A percentile compares a stretch with the other conserved stretches of the same genome.
phyloP scores from a whole-genome alignment of 2,888 invertebrate genomes.

The Limnephilus auricula region DNA sequence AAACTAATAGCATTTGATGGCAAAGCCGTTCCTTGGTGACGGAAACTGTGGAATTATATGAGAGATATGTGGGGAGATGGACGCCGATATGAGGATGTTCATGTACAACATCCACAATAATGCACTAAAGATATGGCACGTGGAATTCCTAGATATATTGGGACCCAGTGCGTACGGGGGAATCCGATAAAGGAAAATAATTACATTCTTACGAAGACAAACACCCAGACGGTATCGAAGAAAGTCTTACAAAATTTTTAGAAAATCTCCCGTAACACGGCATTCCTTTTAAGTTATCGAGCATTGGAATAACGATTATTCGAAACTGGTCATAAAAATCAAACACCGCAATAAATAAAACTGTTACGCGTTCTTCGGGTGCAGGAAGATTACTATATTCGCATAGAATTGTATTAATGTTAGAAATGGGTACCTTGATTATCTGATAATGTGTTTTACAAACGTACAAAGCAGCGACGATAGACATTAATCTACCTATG shows the following conservation, averaged over 20 bases:
- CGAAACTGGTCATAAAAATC: not conserved
- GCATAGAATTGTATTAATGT: not conserved
- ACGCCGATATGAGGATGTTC: constrained; percentile 30
- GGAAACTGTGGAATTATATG: not conserved
- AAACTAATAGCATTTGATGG: constrained; percentile 29
- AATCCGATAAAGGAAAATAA: constrained; percentile 53
- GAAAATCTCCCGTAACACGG: constrained; percentile 10
- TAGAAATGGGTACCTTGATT: not conserved
- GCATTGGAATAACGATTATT: not conserved
- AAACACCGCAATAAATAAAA: not conserved
- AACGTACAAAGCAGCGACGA: not conserved
- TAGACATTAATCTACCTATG: not conserved
- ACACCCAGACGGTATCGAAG: constrained; percentile 30
- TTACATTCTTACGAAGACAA: constrained; percentile 45
- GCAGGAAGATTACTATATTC: not conserved
- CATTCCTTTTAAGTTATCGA: not conserved
- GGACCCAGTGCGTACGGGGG: not conserved
- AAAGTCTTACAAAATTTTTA: constrained; percentile 15
- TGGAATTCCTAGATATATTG: constrained; percentile 49
- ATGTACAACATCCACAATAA: constrained; percentile 24
- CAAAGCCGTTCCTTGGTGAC: constrained; percentile 19
- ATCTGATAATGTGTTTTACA: not conserved
- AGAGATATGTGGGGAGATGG: constrained; percentile 32
- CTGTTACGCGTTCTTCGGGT: not conserved
- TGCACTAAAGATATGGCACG: constrained; percentile 37